Evolutionary conservation across 2,797 vertebrate genomes (phyloP).

Genomic region (Tauraco hartlaubi): DNA sequence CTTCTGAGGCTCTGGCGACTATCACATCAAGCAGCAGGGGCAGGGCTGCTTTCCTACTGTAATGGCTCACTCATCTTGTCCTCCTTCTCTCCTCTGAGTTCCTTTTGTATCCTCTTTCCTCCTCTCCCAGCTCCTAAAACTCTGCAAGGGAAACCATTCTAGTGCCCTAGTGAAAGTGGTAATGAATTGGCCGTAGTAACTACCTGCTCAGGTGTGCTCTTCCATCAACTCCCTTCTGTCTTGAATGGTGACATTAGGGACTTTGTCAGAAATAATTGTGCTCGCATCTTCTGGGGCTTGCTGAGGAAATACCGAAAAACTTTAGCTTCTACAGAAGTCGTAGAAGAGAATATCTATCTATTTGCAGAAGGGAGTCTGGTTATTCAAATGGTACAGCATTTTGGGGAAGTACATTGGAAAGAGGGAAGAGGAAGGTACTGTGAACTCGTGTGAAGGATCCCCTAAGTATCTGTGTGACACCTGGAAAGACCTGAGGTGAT

Average conservation of each 20-base stretch:
- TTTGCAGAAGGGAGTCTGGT: neutral
- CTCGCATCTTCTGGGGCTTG: neutral
- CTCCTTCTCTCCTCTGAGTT: neutral
- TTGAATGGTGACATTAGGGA: neutral
- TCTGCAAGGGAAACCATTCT: neutral
- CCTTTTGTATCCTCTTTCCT: neutral
- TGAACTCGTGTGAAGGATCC: neutral
- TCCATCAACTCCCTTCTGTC: neutral
- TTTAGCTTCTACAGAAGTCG: neutral
- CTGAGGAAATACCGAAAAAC: neutral
- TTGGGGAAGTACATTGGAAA: neutral
- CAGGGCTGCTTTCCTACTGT: neutral
- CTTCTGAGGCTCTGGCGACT: neutral
- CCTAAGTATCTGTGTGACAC: neutral
- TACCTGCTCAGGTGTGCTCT: neutral
- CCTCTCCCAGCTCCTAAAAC: neutral
- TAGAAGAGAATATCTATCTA: neutral
- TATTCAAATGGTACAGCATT: neutral
- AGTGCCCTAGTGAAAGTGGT: neutral
- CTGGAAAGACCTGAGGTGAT: neutral
- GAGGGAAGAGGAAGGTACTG: neutral
- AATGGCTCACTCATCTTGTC: neutral
- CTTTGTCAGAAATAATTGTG: neutral
- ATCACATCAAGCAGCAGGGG: neutral
- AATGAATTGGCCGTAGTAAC: neutral